phyloP scores from a whole-genome alignment of 2,888 invertebrate genomes.

The Drosophila nigricruria region DNA sequence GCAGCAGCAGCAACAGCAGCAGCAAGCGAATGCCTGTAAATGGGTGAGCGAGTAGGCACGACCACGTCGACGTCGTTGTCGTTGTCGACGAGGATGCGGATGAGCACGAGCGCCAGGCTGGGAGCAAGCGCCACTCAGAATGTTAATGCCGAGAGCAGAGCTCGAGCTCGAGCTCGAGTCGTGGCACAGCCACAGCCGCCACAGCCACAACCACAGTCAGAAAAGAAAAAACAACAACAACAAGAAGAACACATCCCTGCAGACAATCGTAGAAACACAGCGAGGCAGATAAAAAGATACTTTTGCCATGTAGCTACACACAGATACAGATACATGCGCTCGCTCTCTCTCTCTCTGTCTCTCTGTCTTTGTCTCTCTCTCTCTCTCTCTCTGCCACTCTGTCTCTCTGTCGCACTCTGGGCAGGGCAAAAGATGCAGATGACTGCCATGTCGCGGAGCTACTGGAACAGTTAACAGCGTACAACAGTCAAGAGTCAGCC shows the following conservation, averaged over 20 bases:
- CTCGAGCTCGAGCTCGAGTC: constrained; percentile 64
- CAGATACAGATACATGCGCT: constrained; percentile 14
- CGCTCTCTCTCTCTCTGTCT: background rate
- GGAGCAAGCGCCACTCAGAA: constrained; percentile 57
- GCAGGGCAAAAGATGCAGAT: constrained; percentile 31
- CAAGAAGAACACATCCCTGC: constrained; percentile 49
- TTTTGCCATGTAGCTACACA: constrained; percentile 62
- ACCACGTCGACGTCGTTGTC: constrained; percentile 34
- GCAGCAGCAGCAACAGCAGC: constrained; percentile 14
- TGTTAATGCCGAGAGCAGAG: constrained; percentile 51
- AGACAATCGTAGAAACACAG: constrained; percentile 74
- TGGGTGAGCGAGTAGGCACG: constrained; percentile 65
- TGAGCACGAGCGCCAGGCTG: constrained; percentile 51
- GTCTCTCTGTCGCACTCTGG: background rate
- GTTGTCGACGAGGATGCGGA: constrained; percentile 33
- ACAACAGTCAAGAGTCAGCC: constrained; percentile 54
- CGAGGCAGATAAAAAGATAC: constrained; percentile 77
- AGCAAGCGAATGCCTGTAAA: constrained; percentile 21
- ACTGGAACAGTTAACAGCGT: constrained; percentile 58
- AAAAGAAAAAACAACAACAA: constrained; percentile 2
- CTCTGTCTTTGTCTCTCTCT: background rate
- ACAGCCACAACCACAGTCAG: background rate
- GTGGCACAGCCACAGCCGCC: constrained; percentile 46
- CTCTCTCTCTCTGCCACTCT: background rate
- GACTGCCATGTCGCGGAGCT: constrained; percentile 44